Evolutionary conservation across 2,113 vertebrate species (phyloP).

Genomic region (Notothenia coriiceps): DNA sequence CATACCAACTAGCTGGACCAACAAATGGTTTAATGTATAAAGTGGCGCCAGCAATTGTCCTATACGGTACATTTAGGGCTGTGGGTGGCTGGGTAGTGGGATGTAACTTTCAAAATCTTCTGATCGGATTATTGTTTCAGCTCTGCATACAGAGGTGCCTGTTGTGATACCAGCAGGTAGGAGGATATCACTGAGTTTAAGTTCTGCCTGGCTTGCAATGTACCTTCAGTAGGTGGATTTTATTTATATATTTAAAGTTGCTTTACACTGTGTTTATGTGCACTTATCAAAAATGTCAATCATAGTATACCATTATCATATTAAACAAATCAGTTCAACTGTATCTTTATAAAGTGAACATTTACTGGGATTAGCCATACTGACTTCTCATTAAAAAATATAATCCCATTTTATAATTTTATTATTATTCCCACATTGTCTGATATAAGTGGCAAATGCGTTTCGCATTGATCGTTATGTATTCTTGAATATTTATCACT

Average conservation of each 20-base stretch:
- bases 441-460: background rate
- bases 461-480: background rate
- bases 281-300: background rate
- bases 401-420: background rate
- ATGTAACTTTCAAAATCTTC: slow-evolving; percentile 18
- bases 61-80: background rate
- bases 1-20: background rate
- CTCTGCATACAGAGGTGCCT: slow-evolving; percentile 50
- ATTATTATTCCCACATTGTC: slow-evolving; percentile 2
- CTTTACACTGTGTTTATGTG: background rate
- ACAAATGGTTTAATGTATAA: background rate
- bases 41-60: background rate
- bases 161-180: slow-evolving; percentile 79
- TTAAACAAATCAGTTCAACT: background rate
- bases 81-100: background rate
- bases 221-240: background rate
- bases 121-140: slow-evolving; percentile 34
- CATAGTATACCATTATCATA: background rate
- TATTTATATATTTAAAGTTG: background rate
- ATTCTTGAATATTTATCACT: background rate
- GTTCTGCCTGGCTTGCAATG: slow-evolving; percentile 80
- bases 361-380: background rate
- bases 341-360: background rate
- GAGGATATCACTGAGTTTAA: slow-evolving; percentile 56
- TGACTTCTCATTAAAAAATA: background rate